Evolutionary conservation across 1,140 invertebrate genomes (phyloP).

Genomic region (Whitmania pigra): DNA sequence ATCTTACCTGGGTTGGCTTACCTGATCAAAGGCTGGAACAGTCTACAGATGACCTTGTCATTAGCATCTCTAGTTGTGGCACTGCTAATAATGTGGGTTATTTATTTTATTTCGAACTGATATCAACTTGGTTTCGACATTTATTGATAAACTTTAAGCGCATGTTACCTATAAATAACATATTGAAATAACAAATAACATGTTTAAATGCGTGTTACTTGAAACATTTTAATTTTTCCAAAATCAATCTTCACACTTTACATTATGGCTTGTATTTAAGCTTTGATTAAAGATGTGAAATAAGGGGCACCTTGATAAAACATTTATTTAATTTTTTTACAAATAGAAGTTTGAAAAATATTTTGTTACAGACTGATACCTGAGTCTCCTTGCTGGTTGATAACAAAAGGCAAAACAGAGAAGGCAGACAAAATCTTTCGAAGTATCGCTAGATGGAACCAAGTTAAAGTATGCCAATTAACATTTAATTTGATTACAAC

Average conservation of each 20-base stretch:
- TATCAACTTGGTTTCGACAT: no score
- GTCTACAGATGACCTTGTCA: constrained; percentile 5
- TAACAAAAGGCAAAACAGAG: not conserved
- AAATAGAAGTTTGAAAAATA: not conserved
- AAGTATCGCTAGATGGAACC: constrained; percentile 16
- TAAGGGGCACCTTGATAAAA: no score
- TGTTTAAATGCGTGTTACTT: no score
- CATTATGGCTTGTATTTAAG: no score
- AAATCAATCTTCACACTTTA: no score
- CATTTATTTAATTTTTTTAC: no score
- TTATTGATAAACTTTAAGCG: no score
- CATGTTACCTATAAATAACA: no score
- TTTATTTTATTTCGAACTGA: not conserved
- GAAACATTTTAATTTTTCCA: no score
- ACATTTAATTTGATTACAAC: no score
- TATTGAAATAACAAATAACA: no score
- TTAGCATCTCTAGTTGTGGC: not conserved
- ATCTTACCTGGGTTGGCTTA: constrained; percentile 7
- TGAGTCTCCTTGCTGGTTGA: constrained; percentile 11
- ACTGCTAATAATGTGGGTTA: not conserved
- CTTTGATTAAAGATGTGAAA: no score
- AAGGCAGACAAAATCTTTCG: constrained; percentile 7
- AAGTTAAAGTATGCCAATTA: not conserved
- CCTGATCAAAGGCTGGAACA: constrained; percentile 7
- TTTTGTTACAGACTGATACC: not conserved